Evolutionary conservation across 2,113 vertebrate species (phyloP).

Genomic region (Suncus etruscus): DNA sequence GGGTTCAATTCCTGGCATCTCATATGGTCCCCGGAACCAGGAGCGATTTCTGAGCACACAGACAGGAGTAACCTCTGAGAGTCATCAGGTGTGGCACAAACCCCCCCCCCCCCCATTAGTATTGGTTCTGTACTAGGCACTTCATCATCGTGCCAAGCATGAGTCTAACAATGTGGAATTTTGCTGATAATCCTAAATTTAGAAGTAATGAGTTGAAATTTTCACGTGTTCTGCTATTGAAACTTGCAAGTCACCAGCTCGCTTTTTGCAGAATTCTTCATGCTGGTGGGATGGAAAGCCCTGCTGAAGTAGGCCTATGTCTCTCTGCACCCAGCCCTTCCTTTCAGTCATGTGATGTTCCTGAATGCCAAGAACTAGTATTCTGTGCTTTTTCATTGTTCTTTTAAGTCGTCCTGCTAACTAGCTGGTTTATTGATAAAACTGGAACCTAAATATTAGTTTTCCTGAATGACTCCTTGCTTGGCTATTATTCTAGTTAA

Average conservation of each 20-base stretch:
- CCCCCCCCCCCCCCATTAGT: background rate
- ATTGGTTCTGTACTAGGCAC: background rate
- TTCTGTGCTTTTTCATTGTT: background rate
- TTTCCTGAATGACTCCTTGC: background rate
- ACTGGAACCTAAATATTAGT: conserved; percentile 21
- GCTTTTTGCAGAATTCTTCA: conserved; percentile 32
- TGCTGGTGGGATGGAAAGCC: background rate
- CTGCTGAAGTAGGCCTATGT: no score
- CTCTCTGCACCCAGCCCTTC: no score
- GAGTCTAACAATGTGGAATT: conserved; percentile 16
- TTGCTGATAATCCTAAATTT: conserved; percentile 46
- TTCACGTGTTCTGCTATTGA: background rate
- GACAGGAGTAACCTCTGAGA: no score
- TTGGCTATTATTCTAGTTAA: background rate
- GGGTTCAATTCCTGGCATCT: no score
- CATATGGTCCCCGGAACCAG: no score
- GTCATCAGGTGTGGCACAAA: no score
- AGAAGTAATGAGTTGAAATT: conserved; percentile 56
- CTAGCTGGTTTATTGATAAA: background rate
- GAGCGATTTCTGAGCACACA: no score
- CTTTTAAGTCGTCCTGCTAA: background rate
- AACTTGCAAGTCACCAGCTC: background rate
- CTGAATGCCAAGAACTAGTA: background rate
- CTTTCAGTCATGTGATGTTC: background rate
- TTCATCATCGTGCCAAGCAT: background rate